Conservation (phyloP, 2,797 vertebrate species). For the Chaetophractus vellerosus region DNA sequence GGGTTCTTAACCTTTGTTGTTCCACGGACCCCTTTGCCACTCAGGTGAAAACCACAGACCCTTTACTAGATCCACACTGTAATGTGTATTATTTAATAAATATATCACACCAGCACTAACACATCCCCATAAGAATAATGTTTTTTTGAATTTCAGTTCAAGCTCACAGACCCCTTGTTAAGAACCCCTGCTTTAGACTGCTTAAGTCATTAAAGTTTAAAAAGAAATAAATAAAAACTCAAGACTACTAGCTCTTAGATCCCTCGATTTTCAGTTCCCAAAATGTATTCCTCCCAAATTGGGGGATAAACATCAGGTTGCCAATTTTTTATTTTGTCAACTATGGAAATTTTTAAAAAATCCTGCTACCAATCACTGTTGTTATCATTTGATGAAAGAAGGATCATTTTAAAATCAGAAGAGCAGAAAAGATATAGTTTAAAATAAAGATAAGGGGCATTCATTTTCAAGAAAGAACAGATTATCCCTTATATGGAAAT, state of each 20-base stretch:
- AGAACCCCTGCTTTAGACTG: background rate
- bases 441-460: background rate
- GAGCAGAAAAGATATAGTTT: constrained; percentile 28
- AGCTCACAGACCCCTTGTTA: too few species aligned
- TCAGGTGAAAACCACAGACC: too few species aligned
- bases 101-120: too few species aligned
- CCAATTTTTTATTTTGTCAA: constrained; percentile 54
- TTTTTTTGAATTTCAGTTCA: too few species aligned
- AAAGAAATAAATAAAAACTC: constrained; percentile 10
- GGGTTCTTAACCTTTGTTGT: too few species aligned
- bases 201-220: constrained; percentile 33
- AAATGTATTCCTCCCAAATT: constrained; percentile 12
- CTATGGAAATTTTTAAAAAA: constrained; percentile 1
- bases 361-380: background rate
- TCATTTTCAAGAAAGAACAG: constrained; percentile 60
- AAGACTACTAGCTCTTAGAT: constrained; percentile 1
- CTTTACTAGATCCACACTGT: too few species aligned
- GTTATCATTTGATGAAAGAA: constrained; percentile 41
- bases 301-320: background rate
- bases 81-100: too few species aligned
- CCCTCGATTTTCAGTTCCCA: constrained; percentile 36
- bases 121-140: too few species aligned
- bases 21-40: too few species aligned
- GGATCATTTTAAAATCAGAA: constrained; percentile 59
- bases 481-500: background rate